Evolutionary conservation across 2,797 vertebrate species (phyloP).

Genomic region (Buphagus erythrorhynchus): DNA sequence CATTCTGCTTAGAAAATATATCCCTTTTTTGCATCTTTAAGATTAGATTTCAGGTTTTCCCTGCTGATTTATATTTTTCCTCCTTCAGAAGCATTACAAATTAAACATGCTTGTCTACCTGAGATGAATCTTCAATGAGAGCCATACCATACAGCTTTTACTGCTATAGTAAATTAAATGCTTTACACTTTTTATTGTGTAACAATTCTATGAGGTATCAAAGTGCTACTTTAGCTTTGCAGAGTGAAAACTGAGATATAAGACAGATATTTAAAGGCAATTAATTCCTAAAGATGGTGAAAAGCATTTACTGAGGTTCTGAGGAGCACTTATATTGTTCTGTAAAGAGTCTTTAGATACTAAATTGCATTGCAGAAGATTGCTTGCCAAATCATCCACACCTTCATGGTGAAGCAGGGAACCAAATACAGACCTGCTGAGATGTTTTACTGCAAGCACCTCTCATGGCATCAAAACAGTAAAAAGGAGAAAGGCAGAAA

Average conservation of each 20-base stretch:
- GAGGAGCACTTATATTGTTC: not conserved
- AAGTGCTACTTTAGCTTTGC: not conserved
- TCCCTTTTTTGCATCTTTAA: not conserved
- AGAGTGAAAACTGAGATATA: not conserved
- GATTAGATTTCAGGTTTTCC: not conserved
- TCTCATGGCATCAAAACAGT: not conserved
- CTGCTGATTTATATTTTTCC: not conserved
- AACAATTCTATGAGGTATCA: not conserved
- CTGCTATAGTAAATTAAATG: not conserved
- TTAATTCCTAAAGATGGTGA: not conserved
- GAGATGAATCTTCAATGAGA: not conserved
- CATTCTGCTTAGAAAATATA: not conserved
- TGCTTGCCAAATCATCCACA: not conserved
- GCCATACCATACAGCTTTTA: not conserved
- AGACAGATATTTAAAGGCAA: not conserved
- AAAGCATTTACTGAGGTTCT: not conserved
- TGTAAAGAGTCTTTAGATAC: not conserved
- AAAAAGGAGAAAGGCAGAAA: not conserved
- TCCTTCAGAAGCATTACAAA: not conserved
- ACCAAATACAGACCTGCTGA: not conserved
- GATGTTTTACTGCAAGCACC: not conserved
- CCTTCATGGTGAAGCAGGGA: not conserved
- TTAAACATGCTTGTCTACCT: not conserved
- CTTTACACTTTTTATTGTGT: not conserved
- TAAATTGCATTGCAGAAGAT: not conserved